phyloP scores from a whole-genome alignment of 2,888 invertebrate species.

The Beris chalybata region DNA sequence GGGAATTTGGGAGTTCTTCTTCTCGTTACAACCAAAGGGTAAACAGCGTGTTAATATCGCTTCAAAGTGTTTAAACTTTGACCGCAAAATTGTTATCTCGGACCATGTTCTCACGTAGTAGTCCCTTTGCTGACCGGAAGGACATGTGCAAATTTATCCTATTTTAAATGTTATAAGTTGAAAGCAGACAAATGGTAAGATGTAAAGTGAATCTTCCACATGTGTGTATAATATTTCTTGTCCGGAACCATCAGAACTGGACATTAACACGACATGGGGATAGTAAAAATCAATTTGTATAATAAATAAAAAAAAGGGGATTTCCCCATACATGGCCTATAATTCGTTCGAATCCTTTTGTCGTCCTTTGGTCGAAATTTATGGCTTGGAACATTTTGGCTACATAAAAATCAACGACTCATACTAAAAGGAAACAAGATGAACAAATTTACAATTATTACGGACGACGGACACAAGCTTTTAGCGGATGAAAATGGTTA shows the following conservation, averaged over 20 bases:
- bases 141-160: neutral
- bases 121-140: constrained; percentile 11
- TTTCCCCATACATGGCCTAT: too few relatives aligned
- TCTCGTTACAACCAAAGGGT: constrained; percentile 29
- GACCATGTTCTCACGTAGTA: constrained; percentile 17
- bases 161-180: constrained; percentile 1
- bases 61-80: constrained; percentile 40
- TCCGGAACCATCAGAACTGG: too few relatives aligned
- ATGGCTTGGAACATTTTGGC: constrained; percentile 31
- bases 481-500: too few relatives aligned
- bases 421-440: too few relatives aligned
- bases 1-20: constrained; percentile 1
- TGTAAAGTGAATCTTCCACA: constrained; percentile 16
- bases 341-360: neutral
- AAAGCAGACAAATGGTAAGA: neutral
- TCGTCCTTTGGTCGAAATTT: constrained; percentile 23
- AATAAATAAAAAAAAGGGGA: constrained; percentile 17
- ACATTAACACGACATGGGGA: too few relatives aligned
- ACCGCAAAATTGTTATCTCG: constrained; percentile 34
- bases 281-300: too few relatives aligned
- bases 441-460: too few relatives aligned
- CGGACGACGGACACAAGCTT: too few relatives aligned
- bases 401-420: constrained; percentile 24
- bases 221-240: too few relatives aligned
- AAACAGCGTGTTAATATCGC: constrained; percentile 37